These are phyloP conservation scores for Ornithorhynchus anatinus DNA, from an alignment of 2,113 vertebrate species.

Conservation along the genomic window DNA sequence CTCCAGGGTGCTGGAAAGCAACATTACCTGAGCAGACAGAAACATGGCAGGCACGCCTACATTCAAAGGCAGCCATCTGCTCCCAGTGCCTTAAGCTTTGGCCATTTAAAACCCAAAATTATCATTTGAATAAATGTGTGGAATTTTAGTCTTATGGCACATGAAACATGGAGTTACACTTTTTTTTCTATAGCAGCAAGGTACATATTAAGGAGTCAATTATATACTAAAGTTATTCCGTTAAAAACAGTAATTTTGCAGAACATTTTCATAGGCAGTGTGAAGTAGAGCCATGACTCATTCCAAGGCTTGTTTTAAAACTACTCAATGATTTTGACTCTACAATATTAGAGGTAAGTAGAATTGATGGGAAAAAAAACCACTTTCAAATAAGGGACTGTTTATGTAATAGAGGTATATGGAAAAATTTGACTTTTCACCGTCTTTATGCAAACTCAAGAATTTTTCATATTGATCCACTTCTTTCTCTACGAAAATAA, in stretches of 20 bases:
- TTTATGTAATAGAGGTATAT: too few species aligned
- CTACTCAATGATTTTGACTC: too few species aligned
- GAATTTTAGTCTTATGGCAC: background rate
- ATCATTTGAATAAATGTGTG: background rate
- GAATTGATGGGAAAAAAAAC: background rate
- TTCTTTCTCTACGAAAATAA: too few species aligned
- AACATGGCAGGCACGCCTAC: background rate
- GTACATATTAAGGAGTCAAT: background rate
- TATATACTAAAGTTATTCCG: background rate
- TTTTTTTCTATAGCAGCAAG: background rate
- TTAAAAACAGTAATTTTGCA: constrained; percentile 9
- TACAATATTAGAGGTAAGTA: background rate
- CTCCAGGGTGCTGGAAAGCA: background rate
- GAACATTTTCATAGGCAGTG: background rate
- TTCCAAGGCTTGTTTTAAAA: background rate
- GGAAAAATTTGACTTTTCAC: background rate
- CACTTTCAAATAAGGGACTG: too few species aligned
- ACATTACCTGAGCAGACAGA: background rate
- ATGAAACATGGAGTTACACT: too few species aligned
- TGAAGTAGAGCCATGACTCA: background rate
- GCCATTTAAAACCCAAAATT: background rate
- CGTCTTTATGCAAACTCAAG: background rate
- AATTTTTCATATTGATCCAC: background rate
- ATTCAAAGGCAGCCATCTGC: background rate
- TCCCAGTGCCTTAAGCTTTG: background rate